phyloP scores from a whole-genome alignment of 2,888 invertebrate genomes.

The Diploptera punctata region DNA sequence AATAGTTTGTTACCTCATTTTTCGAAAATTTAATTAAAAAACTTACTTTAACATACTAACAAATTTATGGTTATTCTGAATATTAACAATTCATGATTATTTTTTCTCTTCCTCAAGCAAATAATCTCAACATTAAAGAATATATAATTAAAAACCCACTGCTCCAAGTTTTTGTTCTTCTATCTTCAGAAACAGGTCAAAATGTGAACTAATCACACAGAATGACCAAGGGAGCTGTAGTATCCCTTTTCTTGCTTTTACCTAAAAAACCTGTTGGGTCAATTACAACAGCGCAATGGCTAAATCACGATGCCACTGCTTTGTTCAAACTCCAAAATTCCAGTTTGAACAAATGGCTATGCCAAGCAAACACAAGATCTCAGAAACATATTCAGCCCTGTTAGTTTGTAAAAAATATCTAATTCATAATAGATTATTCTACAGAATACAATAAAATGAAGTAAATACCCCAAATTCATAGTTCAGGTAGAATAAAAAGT shows the following conservation, averaged over 20 bases:
- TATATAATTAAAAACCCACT: constrained; percentile 4
- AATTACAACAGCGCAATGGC: constrained; percentile 25
- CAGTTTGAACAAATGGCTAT: background rate
- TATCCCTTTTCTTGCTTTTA: constrained; percentile 4
- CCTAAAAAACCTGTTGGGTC: constrained; percentile 27
- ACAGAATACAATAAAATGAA: too few species aligned
- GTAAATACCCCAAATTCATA: too few species aligned
- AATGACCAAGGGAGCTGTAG: constrained; percentile 10
- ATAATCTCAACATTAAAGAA: background rate
- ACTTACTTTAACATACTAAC: too few species aligned
- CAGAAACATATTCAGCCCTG: constrained; percentile 14
- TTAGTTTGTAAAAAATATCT: too few species aligned
- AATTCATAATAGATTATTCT: too few species aligned
- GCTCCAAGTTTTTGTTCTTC: constrained; percentile 11
- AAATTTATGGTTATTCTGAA: too few species aligned
- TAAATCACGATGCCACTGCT: background rate
- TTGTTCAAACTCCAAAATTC: constrained; percentile 7
- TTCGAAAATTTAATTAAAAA: too few species aligned
- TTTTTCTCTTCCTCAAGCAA: too few species aligned
- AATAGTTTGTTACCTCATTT: too few species aligned
- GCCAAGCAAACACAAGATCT: constrained; percentile 3
- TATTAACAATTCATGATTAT: too few species aligned
- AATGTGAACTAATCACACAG: constrained; percentile 16
- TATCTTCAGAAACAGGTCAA: constrained; percentile 1
- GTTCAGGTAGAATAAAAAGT: too few species aligned